These are phyloP conservation scores for Cossypha niveicapilla DNA, from an alignment of 2,797 vertebrate species.

Conservation along the genomic window DNA sequence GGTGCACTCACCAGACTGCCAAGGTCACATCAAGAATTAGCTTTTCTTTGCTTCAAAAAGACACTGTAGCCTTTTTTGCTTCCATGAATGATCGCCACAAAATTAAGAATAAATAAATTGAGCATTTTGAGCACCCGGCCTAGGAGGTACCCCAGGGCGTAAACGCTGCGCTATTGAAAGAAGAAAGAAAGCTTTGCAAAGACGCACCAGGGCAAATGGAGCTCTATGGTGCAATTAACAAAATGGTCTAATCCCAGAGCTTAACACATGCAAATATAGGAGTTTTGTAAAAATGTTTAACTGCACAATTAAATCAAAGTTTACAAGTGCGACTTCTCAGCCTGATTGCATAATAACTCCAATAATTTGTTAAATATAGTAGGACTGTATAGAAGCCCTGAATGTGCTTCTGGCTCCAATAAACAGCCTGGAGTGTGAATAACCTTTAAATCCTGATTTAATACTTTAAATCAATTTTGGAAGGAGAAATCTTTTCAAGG, in stretches of 20 bases:
- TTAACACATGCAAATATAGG: conserved; percentile 99
- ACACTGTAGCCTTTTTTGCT: conserved; percentile 99
- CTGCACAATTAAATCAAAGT: conserved; percentile 97
- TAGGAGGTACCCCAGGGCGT: conserved; percentile 98
- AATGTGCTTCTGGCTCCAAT: conserved; percentile 74
- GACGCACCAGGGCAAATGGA: conserved; percentile 91
- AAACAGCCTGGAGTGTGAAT: conserved; percentile 82
- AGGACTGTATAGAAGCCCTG: conserved; percentile 76
- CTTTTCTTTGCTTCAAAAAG: conserved; percentile 99
- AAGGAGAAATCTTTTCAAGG: conserved; percentile 78
- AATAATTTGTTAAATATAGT: conserved; percentile 89
- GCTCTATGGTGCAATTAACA: conserved; percentile 98
- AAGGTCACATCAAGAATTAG: conserved; percentile 99
- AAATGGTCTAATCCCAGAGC: conserved; percentile 97
- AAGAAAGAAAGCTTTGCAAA: conserved; percentile 92
- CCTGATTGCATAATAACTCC: conserved; percentile 86
- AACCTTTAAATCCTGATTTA: conserved; percentile 88
- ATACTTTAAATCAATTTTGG: conserved; percentile 82
- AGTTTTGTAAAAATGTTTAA: conserved; percentile 99
- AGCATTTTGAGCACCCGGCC: conserved; percentile 96
- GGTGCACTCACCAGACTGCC: conserved; percentile 96
- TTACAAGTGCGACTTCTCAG: conserved; percentile 89
- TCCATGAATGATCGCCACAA: conserved; percentile 99
- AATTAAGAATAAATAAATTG: conserved; percentile 99
- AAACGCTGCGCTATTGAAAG: conserved; percentile 94